A percentile compares a stretch with the other conserved stretches of the same genome.
Conservation (phyloP, 2,888 invertebrate genomes). For the Temnothorax unifasciatus region DNA sequence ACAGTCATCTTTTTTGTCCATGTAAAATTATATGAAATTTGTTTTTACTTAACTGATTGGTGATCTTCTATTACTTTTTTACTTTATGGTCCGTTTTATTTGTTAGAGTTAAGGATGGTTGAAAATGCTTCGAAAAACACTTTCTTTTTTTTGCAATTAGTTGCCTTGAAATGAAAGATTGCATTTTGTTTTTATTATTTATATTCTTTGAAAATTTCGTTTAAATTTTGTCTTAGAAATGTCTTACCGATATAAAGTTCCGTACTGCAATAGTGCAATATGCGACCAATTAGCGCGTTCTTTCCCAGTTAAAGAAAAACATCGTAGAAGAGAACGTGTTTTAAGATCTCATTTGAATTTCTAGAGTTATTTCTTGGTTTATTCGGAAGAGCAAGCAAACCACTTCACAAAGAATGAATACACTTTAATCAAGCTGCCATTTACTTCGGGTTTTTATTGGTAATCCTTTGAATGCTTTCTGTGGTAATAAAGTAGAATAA, state of each 20-base stretch:
- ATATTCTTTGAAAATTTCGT: background rate
- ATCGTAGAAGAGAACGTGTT: conserved; percentile 6
- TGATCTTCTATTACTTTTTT: conserved; percentile 62
- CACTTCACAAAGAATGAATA: conserved; percentile 30
- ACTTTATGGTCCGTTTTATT: conserved; percentile 54
- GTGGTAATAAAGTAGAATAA: conserved; percentile 48
- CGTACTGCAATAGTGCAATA: background rate
- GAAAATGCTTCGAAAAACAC: background rate
- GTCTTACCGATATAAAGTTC: background rate
- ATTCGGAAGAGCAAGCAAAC: conserved; percentile 35
- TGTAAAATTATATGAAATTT: conserved; percentile 74
- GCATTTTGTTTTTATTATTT: background rate
- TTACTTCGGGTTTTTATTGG: conserved; percentile 27
- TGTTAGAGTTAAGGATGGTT: conserved; percentile 12
- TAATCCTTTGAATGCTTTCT: conserved; percentile 36
- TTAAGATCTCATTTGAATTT: conserved; percentile 41
- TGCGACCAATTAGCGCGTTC: conserved; percentile 30
- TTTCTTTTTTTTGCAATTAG: background rate
- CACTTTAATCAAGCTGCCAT: conserved; percentile 45
- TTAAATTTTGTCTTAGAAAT: background rate
- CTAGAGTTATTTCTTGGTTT: conserved; percentile 39
- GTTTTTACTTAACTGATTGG: conserved; percentile 61
- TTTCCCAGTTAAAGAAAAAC: conserved; percentile 10
- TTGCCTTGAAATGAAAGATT: background rate
- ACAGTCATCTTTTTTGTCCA: conserved; percentile 76